Base-by-base conservation (phyloP, 2,797 vertebrate genomes). In the Xiphophorus birchmanni region DNA sequence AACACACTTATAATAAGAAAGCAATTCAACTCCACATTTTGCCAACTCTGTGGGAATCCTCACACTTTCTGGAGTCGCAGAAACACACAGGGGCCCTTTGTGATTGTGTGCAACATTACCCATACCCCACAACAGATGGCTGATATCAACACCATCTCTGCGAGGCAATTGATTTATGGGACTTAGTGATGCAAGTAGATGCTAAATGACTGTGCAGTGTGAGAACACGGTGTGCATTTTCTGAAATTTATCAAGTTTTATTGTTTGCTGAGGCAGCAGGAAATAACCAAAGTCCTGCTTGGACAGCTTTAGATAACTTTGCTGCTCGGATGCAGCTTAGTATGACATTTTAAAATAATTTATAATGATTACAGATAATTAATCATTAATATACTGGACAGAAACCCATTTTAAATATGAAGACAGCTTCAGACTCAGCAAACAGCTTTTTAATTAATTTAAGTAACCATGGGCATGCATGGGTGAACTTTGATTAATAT, bases 111-210 rank as follows among this genome's bases (percentile, higher is more conserved):
- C 81, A 79, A 71, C 71, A 13, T 84, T 17, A 42, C 10, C 47
- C 60, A 10, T 40, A 83, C 84, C 85, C 79, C 77, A 1, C 73
- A 93, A 83, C 93, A 94, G 94, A 92, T 93, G 91, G 92, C 80
- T 86, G 87, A 90, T 87, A 86, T 81, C 69, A 85, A 88, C 89
- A 73, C 48, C 81, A 79, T 76, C 80, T 85, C 83, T 63, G 79
- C 44, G 75, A 77, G 79, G 74, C 69, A 85, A 76, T 3, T 92
- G 92, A 94, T 93, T 91, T 82, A 91, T 92, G 86, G 77, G 71
- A 23, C 80, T 78, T 44, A 42, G 76, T 50, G 89, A 83, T 72
- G 88, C 47, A 15, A 45, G 48, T 47, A 80, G 75, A 84, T 32
- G 54, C 73, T 84, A 84, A 86, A 85, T 63, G 60, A 86, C 80